Evolutionary conservation across 2,888 invertebrate genomes (phyloP), one percentile per base, ranked within the genome.

Genomic region (Sesia apiformis): DNA sequence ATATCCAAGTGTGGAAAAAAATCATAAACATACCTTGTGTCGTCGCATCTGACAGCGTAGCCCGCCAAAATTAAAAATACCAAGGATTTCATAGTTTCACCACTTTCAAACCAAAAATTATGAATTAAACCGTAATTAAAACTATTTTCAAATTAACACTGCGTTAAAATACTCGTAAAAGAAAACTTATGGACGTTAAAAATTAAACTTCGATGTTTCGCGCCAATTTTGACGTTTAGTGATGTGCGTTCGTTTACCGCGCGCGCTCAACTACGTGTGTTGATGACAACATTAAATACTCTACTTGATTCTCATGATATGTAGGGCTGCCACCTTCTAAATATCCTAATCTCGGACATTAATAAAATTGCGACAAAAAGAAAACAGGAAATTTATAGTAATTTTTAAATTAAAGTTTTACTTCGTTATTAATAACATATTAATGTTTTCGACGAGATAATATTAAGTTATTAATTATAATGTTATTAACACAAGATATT

Each of bases 241-340:
- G 61, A 61, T 61, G 56, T 60, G 64, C 62, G 61, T 63, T 53
- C 57, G 54, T 55, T 52, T 60, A 61, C 56, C 63, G 67, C 67
- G 70, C 65, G 67, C 60, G 63, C 57, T 64, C 67, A 63, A 69
- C 71, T 70, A 23, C 67, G 66, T 69, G 67, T 70, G 68, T 60
- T 57, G 62, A 60, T 69, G 72, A 66, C 67, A 63, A 63, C 62
- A 63, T 69, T 72, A 71, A 69, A 69, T 72, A 70, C 60, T 63
- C 23, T 38, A 55, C 51, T 23, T 23, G 23, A 23, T 23, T 23
- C 23, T 23, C 23, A 1, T 23, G 23, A 23, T 23, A 23, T 23
- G 23, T 23, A 23, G 23, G 23, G 23, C 23, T 23, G 23, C 23
- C 23, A 23, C 23, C 23, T 23, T 23, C 23, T 23, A 23, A 23